Evolutionary conservation across 1,140 invertebrate species (phyloP).

Genomic region (Micrasema minimum): DNA sequence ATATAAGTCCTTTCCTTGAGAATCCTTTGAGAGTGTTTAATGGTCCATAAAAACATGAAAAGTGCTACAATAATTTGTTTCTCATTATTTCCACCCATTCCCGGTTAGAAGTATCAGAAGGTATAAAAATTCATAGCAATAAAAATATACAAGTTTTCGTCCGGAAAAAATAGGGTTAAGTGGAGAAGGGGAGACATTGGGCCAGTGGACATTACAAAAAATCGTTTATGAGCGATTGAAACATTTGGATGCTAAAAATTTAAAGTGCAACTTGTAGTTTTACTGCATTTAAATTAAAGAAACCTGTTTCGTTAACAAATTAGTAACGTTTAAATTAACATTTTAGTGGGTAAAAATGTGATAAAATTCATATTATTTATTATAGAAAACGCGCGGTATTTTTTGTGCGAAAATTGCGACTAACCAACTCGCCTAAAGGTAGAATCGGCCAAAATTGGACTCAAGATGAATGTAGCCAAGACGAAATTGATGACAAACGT

Average conservation of each 20-base stretch:
- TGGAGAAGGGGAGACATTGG: too few species aligned
- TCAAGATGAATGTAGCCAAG: too few species aligned
- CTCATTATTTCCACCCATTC: conserved; percentile 45
- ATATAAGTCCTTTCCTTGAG: conserved; percentile 8
- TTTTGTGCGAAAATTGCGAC: too few species aligned
- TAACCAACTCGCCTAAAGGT: too few species aligned
- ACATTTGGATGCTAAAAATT: background rate
- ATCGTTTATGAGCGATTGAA: background rate
- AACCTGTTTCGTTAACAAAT: background rate
- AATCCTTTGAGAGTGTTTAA: conserved; percentile 45
- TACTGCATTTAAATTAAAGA: background rate
- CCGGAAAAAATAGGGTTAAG: too few species aligned
- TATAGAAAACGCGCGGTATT: too few species aligned
- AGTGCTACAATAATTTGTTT: conserved; percentile 51
- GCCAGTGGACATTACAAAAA: too few species aligned
- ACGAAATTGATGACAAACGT: too few species aligned
- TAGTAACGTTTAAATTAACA: too few species aligned
- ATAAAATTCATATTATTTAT: too few species aligned
- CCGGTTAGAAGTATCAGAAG: conserved; percentile 29
- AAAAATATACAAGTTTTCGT: conserved; percentile 29
- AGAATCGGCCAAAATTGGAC: too few species aligned
- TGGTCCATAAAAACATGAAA: conserved; percentile 48
- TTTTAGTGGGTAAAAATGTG: too few species aligned
- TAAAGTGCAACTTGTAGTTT: background rate
- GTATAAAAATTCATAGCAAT: conserved; percentile 47